Conservation (phyloP, 2,888 invertebrate genomes). For the Folsomia manolachei region DNA sequence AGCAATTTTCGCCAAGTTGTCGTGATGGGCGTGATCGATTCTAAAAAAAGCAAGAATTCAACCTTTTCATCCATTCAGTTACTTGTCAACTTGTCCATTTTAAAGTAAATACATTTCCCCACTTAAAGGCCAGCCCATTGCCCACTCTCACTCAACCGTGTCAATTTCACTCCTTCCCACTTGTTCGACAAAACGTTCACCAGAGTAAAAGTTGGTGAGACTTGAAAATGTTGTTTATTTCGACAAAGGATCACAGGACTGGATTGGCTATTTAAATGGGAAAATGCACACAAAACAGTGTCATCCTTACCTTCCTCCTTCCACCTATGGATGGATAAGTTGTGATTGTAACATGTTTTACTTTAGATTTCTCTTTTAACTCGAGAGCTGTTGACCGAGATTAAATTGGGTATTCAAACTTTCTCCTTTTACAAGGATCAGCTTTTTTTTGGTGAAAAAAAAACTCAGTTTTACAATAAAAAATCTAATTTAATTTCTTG, state of each 20-base stretch:
- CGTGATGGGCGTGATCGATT: conserved; percentile 83
- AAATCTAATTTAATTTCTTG: too few relatives aligned
- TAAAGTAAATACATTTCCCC: not conserved
- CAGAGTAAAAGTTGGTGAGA: too few relatives aligned
- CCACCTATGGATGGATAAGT: conserved; percentile 26
- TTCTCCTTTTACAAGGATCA: too few relatives aligned
- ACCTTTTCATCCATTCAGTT: not conserved
- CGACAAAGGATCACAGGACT: too few relatives aligned
- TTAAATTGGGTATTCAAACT: too few relatives aligned
- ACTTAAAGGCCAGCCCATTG: not conserved
- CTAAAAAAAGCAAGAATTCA: conserved; percentile 53
- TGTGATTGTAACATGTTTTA: not conserved
- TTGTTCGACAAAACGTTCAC: not conserved
- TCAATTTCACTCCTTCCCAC: conserved; percentile 1
- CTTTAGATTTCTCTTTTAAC: not conserved
- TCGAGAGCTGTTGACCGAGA: not conserved
- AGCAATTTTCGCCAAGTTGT: conserved; percentile 72
- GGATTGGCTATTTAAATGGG: not conserved
- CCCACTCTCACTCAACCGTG: not conserved
- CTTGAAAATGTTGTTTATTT: too few relatives aligned
- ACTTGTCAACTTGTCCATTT: not conserved
- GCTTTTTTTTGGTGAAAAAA: too few relatives aligned
- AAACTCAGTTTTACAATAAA: too few relatives aligned
- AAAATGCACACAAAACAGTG: not conserved
- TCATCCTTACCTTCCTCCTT: conserved; percentile 20